Evolutionary conservation across 2,797 vertebrate species (phyloP).

Genomic region (Cichlasoma orientale): DNA sequence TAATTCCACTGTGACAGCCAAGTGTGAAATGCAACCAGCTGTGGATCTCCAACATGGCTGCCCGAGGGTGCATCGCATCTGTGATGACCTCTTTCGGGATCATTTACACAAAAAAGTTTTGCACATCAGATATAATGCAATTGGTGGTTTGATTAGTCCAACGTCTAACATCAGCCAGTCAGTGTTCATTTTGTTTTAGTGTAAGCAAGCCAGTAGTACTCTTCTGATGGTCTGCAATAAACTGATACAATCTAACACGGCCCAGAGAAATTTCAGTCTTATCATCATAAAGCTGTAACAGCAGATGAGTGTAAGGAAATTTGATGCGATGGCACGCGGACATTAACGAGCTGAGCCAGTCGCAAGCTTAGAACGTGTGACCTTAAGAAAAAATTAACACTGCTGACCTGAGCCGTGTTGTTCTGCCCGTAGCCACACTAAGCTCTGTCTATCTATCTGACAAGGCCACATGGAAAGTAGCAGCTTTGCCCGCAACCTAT

Average conservation of each 20-base stretch:
- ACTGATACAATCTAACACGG: background rate
- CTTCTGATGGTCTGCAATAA: background rate
- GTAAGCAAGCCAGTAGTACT: too few species aligned
- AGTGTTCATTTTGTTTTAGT: too few species aligned
- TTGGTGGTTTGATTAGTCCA: too few species aligned
- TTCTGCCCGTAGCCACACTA: conserved; percentile 29
- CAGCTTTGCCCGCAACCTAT: conserved; percentile 39
- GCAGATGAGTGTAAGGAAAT: background rate
- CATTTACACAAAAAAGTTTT: background rate
- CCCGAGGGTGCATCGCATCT: background rate
- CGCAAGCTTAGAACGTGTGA: too few species aligned
- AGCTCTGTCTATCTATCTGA: conserved; percentile 25
- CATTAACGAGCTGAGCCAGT: background rate
- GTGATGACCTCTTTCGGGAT: conserved; percentile 4
- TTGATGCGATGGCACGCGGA: too few species aligned
- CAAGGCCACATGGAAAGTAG: conserved; percentile 43
- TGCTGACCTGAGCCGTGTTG: conserved; percentile 28
- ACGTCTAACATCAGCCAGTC: too few species aligned
- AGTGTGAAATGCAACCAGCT: conserved; percentile 49
- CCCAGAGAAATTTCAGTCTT: background rate
- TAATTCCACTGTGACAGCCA: conserved; percentile 35
- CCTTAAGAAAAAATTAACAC: conserved; percentile 44
- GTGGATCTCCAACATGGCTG: conserved; percentile 16
- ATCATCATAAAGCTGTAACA: background rate
- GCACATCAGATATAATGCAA: background rate